Base-by-base conservation (phyloP, 2,113 vertebrate species). In the Aegotheles bennettii region DNA sequence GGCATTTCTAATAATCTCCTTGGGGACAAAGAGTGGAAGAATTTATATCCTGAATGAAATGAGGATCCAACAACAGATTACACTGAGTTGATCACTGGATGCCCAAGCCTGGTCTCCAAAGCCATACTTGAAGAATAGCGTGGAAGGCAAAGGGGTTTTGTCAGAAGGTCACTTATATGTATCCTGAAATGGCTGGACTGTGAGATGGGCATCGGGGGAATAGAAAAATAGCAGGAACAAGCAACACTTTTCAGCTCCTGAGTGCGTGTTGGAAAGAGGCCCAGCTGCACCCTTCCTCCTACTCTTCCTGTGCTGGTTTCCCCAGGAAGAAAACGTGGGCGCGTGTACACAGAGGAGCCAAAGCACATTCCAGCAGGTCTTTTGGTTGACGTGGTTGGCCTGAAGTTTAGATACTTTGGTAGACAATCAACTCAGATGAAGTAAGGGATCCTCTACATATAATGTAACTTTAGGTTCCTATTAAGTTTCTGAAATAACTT, bases 271-370 rank as follows among this genome's bases (percentile, higher is more conserved):
- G 33, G 54, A 59, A 77, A 51, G 25, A 84, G 8, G 53, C 7
- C 2, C 15, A 50, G 21, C 16, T 50, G 57, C 36, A 63, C 1
- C 10, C 20, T 76, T 76, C 42, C 25, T 77, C 47, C 29, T 38
- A 4, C 54, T 67, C 47, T 38, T 90, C 42, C 35, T 73, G 18
- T 68, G n/a, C 53, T 80, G 77, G 4, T 61, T 68, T 87, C 21
- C 28, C 31, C 50, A 56, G 54, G 59, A 48, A 73, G 64, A 56
- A 81, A 57, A 63, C 35, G 12, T 64, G 53, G 38, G 7, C 33
- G 35, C 1, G 0, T 3, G 25, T 50, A 12, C 1, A 2, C 11
- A 19, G 18, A 26, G 13, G 21, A 84, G 33, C 8, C 7, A 65
- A 75, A 83, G 60, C 31, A 53, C 19, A 4, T 61, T 43, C 23